Evolutionary conservation across 2,888 invertebrate species (phyloP).

Genomic region (Blastobasis lacticolella): DNA sequence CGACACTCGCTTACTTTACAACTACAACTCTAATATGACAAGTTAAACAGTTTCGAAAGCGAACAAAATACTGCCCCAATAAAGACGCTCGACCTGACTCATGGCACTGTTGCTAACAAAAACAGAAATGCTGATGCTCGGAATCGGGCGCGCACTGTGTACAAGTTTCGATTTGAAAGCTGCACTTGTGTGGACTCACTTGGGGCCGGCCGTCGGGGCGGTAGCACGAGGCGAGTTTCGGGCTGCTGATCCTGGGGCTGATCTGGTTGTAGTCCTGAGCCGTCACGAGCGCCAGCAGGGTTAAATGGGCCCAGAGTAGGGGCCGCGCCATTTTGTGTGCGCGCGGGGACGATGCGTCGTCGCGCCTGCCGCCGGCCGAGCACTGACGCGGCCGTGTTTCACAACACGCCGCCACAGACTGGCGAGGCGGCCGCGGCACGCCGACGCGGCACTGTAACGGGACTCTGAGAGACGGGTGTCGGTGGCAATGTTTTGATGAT

Average conservation of each 20-base stretch:
- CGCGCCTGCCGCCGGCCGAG: conserved; percentile 53
- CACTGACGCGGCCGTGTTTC: conserved; percentile 57
- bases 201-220: conserved; percentile 54
- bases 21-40: no score
- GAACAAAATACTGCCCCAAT: background rate
- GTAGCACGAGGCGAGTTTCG: conserved; percentile 58
- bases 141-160: background rate
- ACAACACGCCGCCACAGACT: conserved; percentile 57
- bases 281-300: conserved; percentile 31
- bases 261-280: conserved; percentile 54
- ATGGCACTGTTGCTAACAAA: conserved; percentile 24
- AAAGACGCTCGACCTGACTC: background rate
- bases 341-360: conserved; percentile 31
- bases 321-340: conserved; percentile 54
- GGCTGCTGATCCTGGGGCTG: conserved; percentile 46
- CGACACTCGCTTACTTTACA: no score
- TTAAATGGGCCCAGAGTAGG: conserved; percentile 35
- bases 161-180: background rate
- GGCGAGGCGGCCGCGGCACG: conserved; percentile 9
- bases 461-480: background rate
- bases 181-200: conserved; percentile 38
- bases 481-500: no score
- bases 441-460: background rate
- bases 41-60: no score
- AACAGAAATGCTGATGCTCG: conserved; percentile 19